phyloP scores from a whole-genome alignment of 1,140 invertebrate genomes.

The Augochlora pura region DNA sequence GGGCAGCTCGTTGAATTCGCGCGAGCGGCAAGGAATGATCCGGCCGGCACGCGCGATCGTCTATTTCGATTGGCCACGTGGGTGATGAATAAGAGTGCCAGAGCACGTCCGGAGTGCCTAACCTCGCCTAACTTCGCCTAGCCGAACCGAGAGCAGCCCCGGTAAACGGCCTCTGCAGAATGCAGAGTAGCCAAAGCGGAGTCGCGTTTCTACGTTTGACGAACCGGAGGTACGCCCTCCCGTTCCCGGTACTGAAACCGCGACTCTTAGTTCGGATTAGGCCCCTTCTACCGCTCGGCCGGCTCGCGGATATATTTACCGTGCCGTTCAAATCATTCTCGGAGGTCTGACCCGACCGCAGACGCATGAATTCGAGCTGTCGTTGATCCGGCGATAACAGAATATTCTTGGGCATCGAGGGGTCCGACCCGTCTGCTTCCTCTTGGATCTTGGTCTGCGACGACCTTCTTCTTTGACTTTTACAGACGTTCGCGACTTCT shows the following conservation, averaged over 20 bases:
- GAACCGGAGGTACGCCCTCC: not conserved
- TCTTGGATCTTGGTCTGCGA: too few relatives aligned
- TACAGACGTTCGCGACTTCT: too few relatives aligned
- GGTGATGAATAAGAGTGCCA: conserved; percentile 13
- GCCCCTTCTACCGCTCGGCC: conserved; percentile 21
- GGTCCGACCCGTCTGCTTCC: too few relatives aligned
- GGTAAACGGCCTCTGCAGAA: conserved; percentile 71
- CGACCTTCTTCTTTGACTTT: too few relatives aligned
- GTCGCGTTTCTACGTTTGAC: conserved; percentile 45
- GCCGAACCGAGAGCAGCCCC: conserved; percentile 30
- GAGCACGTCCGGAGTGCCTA: not conserved
- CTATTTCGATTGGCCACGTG: conserved; percentile 25
- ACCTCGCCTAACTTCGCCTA: not conserved
- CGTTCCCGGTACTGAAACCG: conserved; percentile 13
- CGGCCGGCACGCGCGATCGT: too few relatives aligned
- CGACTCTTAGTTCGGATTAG: conserved; percentile 21
- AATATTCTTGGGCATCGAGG: not conserved
- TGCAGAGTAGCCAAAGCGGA: conserved; percentile 47
- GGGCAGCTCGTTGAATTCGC: too few relatives aligned
- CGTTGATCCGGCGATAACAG: not conserved
- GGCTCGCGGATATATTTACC: conserved; percentile 62
- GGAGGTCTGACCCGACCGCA: conserved; percentile 21
- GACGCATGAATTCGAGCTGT: not conserved
- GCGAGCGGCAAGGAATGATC: too few relatives aligned
- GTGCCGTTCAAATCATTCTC: conserved; percentile 56